phyloP scores from a whole-genome alignment of 2,888 invertebrate genomes.

The Leptinotarsa haldemani region DNA sequence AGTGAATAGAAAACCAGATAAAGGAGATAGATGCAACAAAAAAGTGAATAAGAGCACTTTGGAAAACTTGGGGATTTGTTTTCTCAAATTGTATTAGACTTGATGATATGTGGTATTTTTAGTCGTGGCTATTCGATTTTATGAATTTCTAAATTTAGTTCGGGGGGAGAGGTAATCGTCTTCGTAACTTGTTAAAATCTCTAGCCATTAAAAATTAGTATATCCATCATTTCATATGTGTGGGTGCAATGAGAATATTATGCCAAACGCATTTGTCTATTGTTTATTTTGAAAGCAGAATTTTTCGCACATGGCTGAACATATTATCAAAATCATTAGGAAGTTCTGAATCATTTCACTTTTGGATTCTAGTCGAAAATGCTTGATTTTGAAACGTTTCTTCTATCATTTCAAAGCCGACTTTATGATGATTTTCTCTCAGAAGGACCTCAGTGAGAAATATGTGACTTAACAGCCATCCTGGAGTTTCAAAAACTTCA shows the following conservation, averaged over 20 bases:
- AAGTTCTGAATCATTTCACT: too few relatives aligned
- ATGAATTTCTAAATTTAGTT: conserved; percentile 32
- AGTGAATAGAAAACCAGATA: conserved; percentile 27
- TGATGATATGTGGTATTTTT: conserved; percentile 29
- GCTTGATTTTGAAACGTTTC: too few relatives aligned
- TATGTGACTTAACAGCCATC: too few relatives aligned
- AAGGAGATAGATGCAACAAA: conserved; percentile 20
- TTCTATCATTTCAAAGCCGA: too few relatives aligned
- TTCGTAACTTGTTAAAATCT: conserved; percentile 21
- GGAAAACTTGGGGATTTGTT: conserved; percentile 33
- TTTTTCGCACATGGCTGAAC: too few relatives aligned
- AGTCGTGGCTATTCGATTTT: conserved; percentile 32
- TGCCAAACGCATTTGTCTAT: neutral
- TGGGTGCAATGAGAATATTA: neutral
- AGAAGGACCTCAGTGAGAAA: too few relatives aligned
- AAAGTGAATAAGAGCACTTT: conserved; percentile 25
- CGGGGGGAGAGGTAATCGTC: conserved; percentile 19
- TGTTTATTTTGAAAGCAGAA: neutral
- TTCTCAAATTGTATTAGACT: conserved; percentile 27
- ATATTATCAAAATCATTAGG: too few relatives aligned
- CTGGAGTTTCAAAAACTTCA: too few relatives aligned
- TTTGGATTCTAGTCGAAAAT: too few relatives aligned
- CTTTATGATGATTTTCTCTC: too few relatives aligned
- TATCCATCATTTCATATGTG: neutral
- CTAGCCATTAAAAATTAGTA: neutral